phyloP scores from a whole-genome alignment of 2,888 invertebrate genomes.

The Drepanosiphum platanoidis region DNA sequence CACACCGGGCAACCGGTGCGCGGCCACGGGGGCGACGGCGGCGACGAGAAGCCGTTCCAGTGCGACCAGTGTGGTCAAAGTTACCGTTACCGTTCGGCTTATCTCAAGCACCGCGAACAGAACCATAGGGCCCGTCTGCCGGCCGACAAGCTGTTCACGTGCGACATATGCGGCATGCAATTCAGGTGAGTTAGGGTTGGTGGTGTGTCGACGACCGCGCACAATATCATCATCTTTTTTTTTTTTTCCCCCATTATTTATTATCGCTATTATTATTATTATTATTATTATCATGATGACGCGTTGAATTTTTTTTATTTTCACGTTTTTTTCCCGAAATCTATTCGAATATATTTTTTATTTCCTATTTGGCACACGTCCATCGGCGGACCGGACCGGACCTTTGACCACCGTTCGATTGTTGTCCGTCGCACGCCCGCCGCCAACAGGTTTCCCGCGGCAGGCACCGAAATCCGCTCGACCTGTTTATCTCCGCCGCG shows the following conservation, averaged over 20 bases:
- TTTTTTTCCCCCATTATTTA: neutral
- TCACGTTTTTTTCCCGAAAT: too few species aligned
- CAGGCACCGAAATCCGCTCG: neutral
- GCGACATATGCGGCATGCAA: conserved; percentile 92
- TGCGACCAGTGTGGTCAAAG: conserved; percentile 93
- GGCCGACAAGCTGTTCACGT: conserved; percentile 89
- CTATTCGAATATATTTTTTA: too few species aligned
- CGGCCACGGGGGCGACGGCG: conserved; percentile 63
- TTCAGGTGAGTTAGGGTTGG: conserved; percentile 73
- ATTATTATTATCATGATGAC: too few species aligned
- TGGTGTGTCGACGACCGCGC: conserved; percentile 8
- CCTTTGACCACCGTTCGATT: neutral
- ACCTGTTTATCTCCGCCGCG: neutral
- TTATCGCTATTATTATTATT: neutral
- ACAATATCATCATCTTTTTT: neutral
- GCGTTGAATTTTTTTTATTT: too few species aligned
- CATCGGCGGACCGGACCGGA: neutral
- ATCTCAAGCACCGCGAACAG: conserved; percentile 85
- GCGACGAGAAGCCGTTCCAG: conserved; percentile 87
- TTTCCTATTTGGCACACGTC: neutral
- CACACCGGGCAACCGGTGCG: conserved; percentile 73
- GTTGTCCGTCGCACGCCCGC: neutral
- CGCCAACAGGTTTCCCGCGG: neutral
- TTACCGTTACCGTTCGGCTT: conserved; percentile 87
- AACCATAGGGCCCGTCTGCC: conserved; percentile 88